These are phyloP conservation scores for Sinosuthora webbiana DNA, from an alignment of 2,113 vertebrate genomes.

Conservation along the genomic window DNA sequence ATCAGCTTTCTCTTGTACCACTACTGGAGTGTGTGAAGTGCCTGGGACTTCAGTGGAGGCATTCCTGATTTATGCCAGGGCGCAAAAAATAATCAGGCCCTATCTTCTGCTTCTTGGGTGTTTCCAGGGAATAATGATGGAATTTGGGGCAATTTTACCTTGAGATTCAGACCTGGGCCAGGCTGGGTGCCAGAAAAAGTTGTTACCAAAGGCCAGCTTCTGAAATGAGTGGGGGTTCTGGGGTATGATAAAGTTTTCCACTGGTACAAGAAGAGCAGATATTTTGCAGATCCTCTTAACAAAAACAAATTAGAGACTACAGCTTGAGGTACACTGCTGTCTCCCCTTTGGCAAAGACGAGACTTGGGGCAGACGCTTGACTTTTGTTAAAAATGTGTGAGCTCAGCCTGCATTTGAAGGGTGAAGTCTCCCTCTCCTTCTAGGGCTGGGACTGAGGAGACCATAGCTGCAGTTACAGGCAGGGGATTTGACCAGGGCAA, in stretches of 20 bases:
- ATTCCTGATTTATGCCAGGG: neutral
- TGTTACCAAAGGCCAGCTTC: neutral
- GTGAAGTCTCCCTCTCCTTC: neutral
- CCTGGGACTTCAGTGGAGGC: neutral
- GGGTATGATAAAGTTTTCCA: rapidly evolving
- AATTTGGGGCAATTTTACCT: neutral
- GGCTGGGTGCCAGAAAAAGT: neutral
- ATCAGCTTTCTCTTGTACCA: neutral
- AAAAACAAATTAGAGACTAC: neutral
- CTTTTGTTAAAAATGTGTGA: neutral
- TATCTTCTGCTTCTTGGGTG: neutral
- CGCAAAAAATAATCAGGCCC: neutral
- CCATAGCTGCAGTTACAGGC: neutral
- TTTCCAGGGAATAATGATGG: neutral
- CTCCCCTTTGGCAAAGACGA: neutral
- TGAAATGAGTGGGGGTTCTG: neutral
- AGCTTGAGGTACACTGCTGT: neutral
- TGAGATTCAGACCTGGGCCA: neutral
- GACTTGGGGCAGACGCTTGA: neutral
- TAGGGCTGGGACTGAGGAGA: neutral
- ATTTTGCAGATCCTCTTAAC: neutral
- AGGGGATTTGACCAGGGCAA: neutral
- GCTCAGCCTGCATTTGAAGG: neutral
- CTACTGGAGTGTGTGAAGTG: neutral
- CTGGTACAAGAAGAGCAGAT: neutral